Conservation (phyloP, 2,797 vertebrate genomes). For the Luscinia megarhynchos region DNA sequence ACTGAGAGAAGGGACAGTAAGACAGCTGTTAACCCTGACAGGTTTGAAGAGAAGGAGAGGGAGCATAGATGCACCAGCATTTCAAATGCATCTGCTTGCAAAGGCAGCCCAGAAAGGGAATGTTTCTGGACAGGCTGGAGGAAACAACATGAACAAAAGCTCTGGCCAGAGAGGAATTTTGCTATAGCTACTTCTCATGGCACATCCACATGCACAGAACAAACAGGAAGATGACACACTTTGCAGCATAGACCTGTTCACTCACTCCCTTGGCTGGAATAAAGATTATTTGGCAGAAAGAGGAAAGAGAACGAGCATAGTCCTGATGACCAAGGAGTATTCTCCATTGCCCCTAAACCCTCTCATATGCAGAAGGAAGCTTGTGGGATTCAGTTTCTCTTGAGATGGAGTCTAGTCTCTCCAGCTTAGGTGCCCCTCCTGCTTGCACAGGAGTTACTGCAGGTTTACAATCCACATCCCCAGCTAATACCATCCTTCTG, state of each 20-base stretch:
- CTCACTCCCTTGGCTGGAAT: neutral
- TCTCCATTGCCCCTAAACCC: neutral
- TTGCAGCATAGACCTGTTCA: neutral
- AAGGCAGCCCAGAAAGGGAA: neutral
- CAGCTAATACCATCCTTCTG: neutral
- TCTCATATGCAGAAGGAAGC: neutral
- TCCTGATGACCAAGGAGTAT: neutral
- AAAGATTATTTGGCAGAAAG: neutral
- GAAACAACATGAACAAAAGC: neutral
- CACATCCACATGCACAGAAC: neutral
- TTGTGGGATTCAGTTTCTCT: neutral
- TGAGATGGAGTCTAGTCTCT: neutral
- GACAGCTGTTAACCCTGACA: conserved; percentile 32
- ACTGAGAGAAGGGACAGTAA: neutral
- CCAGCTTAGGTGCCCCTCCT: neutral
- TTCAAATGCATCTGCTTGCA: neutral
- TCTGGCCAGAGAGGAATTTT: neutral
- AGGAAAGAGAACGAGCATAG: neutral
- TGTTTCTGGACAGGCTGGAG: neutral
- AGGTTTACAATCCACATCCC: neutral
- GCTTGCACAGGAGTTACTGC: neutral
- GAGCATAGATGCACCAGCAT: neutral
- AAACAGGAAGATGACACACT: neutral
- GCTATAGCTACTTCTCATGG: neutral
- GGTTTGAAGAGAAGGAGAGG: neutral